Percentiles rank a stretch among this genome's conserved stretches.
Evolutionary conservation across 1,140 invertebrate species (phyloP).

Genomic region (Calosoma granatense): DNA sequence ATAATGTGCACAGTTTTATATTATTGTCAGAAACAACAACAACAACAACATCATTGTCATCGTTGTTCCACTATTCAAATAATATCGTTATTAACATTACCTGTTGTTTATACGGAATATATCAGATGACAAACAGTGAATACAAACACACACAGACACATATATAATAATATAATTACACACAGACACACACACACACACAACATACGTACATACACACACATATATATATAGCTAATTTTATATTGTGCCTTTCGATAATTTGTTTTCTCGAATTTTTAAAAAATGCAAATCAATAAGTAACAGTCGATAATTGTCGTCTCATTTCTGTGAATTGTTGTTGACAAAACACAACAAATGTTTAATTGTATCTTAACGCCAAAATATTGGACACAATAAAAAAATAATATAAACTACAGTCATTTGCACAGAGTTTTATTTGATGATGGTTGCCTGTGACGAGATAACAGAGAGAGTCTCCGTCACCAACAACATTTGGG

Average conservation of each 20-base stretch:
- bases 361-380: not conserved
- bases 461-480: too few relatives aligned
- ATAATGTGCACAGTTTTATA: slow-evolving; percentile 11
- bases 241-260: slow-evolving; percentile 19
- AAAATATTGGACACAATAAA: slow-evolving; percentile 6
- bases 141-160: not conserved
- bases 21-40: not conserved
- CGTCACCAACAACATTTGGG: too few relatives aligned
- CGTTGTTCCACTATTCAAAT: not conserved
- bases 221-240: not conserved
- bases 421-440: too few relatives aligned
- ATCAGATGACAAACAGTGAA: not conserved
- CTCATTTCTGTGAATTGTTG: slow-evolving; percentile 1
- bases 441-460: too few relatives aligned
- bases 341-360: not conserved
- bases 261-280: slow-evolving; percentile 10
- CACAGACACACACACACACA: not conserved
- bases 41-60: not conserved
- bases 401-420: not conserved
- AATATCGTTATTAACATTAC: not conserved
- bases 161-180: not conserved
- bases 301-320: not conserved
- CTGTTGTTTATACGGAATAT: not conserved
- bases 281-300: not conserved
- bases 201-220: not conserved